phyloP scores from a whole-genome alignment of 1,140 invertebrate species.

The Cherax destructor region DNA sequence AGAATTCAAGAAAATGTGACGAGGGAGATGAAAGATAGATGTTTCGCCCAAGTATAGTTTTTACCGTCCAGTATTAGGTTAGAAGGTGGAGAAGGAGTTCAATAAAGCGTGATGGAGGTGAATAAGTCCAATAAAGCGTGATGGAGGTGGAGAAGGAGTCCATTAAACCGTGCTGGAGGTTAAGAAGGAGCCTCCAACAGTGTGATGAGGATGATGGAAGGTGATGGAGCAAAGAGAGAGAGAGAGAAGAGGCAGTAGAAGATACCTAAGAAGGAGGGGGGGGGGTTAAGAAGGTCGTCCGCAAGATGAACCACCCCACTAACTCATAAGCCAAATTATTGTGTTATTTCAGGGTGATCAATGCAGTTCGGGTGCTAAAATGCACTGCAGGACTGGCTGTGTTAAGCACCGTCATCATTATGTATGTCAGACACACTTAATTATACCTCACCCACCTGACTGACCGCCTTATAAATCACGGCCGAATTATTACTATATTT shows the following conservation, averaged over 20 bases:
- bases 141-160: not conserved
- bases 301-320: not conserved
- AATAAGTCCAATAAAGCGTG: not conserved
- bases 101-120: not conserved
- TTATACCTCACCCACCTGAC: not conserved
- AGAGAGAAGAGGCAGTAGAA: not conserved
- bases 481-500: conserved; percentile 7
- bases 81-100: too few species aligned
- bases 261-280: not conserved
- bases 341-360: conserved; percentile 5
- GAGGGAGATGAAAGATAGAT: too few species aligned
- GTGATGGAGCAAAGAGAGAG: not conserved
- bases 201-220: not conserved
- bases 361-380: conserved; percentile 10
- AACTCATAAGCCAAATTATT: conserved; percentile 1
- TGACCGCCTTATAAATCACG: not conserved
- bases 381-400: not conserved
- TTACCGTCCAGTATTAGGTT: too few species aligned
- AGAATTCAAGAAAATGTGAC: too few species aligned
- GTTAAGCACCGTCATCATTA: not conserved
- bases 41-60: too few species aligned
- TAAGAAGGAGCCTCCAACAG: not conserved
- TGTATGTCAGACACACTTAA: not conserved
- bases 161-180: not conserved
- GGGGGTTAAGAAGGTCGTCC: not conserved